A percentile compares a stretch with the other conserved stretches of the same genome.
Conservation (phyloP, 2,888 invertebrate species). For the Hydrotaea diabolus region DNA sequence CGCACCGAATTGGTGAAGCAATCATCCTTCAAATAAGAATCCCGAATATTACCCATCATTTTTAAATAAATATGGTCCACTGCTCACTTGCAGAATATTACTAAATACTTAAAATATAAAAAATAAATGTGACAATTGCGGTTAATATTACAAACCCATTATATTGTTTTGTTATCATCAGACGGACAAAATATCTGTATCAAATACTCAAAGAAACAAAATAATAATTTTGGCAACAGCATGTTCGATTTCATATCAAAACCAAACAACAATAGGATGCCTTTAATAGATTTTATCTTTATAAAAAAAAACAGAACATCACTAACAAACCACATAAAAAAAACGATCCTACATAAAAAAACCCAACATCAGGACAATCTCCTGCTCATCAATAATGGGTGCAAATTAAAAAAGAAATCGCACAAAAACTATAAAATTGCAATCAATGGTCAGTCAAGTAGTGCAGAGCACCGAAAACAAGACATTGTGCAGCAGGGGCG, state of each 20-base stretch:
- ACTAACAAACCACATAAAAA: conserved; percentile 44
- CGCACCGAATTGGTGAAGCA: too few species aligned
- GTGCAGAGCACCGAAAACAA: conserved; percentile 11
- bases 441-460: conserved; percentile 62
- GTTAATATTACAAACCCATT: neutral
- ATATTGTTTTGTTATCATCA: too few species aligned
- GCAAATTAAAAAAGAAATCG: conserved; percentile 49
- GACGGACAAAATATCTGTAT: too few species aligned
- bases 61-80: too few species aligned
- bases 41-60: too few species aligned
- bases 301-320: conserved; percentile 26
- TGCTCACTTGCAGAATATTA: too few species aligned
- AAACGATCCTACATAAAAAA: conserved; percentile 15
- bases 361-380: conserved; percentile 15
- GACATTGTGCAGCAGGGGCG: conserved; percentile 19
- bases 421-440: conserved; percentile 59
- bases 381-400: conserved; percentile 54
- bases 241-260: neutral
- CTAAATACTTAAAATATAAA: too few species aligned
- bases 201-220: neutral
- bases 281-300: conserved; percentile 27
- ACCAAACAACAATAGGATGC: conserved; percentile 7
- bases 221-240: neutral
- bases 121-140: neutral
- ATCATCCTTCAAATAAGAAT: too few species aligned